These are phyloP conservation scores for Malurus cyaneus DNA, from an alignment of 2,113 vertebrate genomes.

Conservation along the genomic window DNA sequence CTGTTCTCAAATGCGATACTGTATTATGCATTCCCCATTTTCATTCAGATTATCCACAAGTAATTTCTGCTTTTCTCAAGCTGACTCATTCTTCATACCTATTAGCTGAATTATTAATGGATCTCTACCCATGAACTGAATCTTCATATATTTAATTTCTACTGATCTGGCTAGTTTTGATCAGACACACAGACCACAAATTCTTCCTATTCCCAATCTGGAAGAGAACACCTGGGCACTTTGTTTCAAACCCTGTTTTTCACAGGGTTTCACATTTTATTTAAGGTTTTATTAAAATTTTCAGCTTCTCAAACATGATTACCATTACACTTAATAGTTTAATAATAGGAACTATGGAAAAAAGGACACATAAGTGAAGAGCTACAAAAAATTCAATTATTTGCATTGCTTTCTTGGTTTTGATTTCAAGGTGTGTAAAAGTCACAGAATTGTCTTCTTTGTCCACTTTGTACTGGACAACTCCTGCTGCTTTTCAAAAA, in stretches of 20 bases:
- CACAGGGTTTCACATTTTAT: not conserved
- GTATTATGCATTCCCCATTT: not conserved
- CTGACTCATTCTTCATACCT: not conserved
- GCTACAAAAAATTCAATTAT: not conserved
- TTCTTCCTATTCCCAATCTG: not conserved
- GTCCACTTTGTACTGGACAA: not conserved
- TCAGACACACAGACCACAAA: not conserved
- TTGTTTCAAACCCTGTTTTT: not conserved
- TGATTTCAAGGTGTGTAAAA: not conserved
- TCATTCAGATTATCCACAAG: not conserved
- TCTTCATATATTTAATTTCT: not conserved
- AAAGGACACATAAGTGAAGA: not conserved
- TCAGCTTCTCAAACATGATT: not conserved
- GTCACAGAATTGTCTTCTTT: not conserved
- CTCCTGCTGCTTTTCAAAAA: not conserved
- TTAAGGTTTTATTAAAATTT: not conserved
- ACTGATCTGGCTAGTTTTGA: not conserved
- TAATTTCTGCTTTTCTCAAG: not conserved
- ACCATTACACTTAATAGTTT: not conserved
- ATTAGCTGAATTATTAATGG: not conserved
- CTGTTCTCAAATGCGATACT: not conserved
- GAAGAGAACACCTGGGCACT: not conserved
- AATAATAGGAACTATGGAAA: not conserved
- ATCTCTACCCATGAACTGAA: not conserved
- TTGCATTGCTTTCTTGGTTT: not conserved